Percentiles rank a stretch among this genome's conserved stretches.
Conservation (phyloP, 2,888 invertebrate species). For the Tinea trinotella region DNA sequence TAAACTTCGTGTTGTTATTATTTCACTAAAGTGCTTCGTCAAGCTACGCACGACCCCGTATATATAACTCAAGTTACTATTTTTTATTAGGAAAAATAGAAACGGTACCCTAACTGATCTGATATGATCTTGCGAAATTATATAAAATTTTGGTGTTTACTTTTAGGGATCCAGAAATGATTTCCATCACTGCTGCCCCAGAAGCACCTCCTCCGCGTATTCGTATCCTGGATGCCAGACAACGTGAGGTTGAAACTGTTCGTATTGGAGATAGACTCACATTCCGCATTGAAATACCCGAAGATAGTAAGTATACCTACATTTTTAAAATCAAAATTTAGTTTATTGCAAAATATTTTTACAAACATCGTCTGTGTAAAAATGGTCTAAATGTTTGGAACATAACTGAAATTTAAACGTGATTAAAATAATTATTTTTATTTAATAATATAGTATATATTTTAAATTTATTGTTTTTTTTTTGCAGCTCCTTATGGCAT, state of each 20-base stretch:
- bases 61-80: too few relatives aligned
- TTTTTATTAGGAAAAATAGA: not conserved
- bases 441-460: not conserved
- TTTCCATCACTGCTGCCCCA: conserved; percentile 94
- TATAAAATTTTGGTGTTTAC: too few relatives aligned
- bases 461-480: too few relatives aligned
- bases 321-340: conserved; percentile 17
- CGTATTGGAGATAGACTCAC: conserved; percentile 95
- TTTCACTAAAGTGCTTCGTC: too few relatives aligned
- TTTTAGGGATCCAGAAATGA: conserved; percentile 92
- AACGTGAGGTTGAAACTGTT: conserved; percentile 93
- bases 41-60: too few relatives aligned
- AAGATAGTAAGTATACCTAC: conserved; percentile 89
- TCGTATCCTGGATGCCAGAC: conserved; percentile 88
- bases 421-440: not conserved
- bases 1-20: too few relatives aligned
- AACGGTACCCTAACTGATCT: not conserved
- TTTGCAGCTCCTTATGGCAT: conserved; percentile 92
- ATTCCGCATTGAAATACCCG: conserved; percentile 96
- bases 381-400: conserved; percentile 18
- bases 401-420: not conserved
- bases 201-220: conserved; percentile 96
- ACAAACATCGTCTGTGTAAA: not conserved
- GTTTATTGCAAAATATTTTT: too few relatives aligned
- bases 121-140: too few relatives aligned